Evolutionary conservation across 2,888 invertebrate genomes (phyloP).

Genomic region (Dioctria rufipes): DNA sequence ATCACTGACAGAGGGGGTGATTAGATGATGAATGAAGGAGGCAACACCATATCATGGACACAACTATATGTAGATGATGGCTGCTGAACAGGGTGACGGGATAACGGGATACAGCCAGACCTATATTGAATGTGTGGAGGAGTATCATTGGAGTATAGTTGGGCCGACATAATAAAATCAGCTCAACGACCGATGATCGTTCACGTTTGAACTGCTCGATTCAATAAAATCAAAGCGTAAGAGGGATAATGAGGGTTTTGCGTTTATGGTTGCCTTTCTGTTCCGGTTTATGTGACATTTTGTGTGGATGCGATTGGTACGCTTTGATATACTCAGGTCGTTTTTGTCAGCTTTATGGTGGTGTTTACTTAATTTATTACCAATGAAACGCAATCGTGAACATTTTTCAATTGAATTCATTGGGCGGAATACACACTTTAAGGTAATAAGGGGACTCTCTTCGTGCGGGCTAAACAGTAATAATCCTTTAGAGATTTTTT

Average conservation of each 20-base stretch:
- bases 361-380: slow-evolving; percentile 43
- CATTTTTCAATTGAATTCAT: slow-evolving; percentile 40
- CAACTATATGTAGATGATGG: no score
- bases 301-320: slow-evolving; percentile 24
- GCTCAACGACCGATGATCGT: slow-evolving; percentile 39
- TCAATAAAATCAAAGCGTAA: slow-evolving; percentile 47
- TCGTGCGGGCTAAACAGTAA: background rate
- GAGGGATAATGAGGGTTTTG: slow-evolving; percentile 44
- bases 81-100: no score
- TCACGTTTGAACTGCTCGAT: slow-evolving; percentile 44
- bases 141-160: background rate
- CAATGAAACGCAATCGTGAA: slow-evolving; percentile 42
- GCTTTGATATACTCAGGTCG: slow-evolving; percentile 14
- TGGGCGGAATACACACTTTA: slow-evolving; percentile 11
- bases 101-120: no score
- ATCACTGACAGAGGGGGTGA: background rate
- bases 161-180: slow-evolving; percentile 43
- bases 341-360: slow-evolving; percentile 20
- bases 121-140: background rate
- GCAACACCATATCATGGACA: background rate
- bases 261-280: slow-evolving; percentile 13
- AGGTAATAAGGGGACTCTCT: background rate
- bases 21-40: slow-evolving; percentile 41
- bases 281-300: slow-evolving; percentile 26
- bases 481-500: no score